Evolutionary conservation across 1,140 invertebrate species (phyloP), one percentile per base, ranked within the genome.

Genomic region (Drosophila setifemur): DNA sequence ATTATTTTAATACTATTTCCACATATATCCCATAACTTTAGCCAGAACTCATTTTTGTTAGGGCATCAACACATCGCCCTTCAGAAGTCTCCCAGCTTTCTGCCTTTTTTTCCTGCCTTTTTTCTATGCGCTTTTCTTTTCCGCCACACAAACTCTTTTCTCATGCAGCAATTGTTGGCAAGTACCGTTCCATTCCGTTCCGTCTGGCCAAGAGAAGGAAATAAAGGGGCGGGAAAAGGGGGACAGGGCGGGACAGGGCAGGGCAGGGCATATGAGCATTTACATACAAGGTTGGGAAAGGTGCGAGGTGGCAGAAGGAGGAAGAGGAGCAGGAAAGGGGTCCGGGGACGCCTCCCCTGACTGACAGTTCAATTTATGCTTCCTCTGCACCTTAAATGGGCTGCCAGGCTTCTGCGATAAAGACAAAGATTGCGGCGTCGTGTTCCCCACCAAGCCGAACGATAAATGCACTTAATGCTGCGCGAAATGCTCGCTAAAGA

Each of bases 351-450:
- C 18, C 60, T 29, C 33, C 35, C 45, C 75, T 79, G 79, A 83
- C 79, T 79, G 79, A 85, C 79, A 85, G 79, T 85, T 85, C 79
- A 85, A 85, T 85, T 85, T 85, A 85, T 85, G 79, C 79, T 86
- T 85, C 81, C 79, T 85, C 75, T 61, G 47, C 48, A 61, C 79
- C 70, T 54, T 73, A 58, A 69, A 73, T 60, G 73, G 77, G 43
- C 61, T 73, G 76, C 58, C 69, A 43, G 75, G 71, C 66, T 64
- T 19, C 28, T 45, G 47, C 77, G 79, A 77, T 77, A 83, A 83
- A 85, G 58, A 77, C 79, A 78, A 85, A 79, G 79, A 85, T 86
- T 75, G 81, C 75, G 68, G 70, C 74, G 31, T 76, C 67, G 55
- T 85, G 75, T 85, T 86, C 63, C 25, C 58, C 77, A 35, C 52